These are phyloP conservation scores for Ptilorrhoa leucosticta DNA, from an alignment of 2,113 vertebrate species.

Conservation along the genomic window DNA sequence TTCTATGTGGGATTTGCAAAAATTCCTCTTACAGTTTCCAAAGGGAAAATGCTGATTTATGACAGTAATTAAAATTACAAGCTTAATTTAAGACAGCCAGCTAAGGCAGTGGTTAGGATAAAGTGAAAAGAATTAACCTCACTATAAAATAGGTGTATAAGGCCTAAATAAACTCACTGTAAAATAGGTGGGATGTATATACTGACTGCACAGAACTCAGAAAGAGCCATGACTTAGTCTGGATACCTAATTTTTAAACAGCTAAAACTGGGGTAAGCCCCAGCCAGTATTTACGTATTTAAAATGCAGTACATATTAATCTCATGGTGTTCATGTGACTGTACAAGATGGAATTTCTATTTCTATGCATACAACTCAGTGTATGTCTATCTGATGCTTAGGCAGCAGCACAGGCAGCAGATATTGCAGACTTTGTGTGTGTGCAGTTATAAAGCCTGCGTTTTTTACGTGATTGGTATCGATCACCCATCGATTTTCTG, in stretches of 20 bases:
- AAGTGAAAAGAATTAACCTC: neutral
- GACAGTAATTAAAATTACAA: neutral
- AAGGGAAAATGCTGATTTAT: slow-evolving; percentile 1
- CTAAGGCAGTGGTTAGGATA: neutral
- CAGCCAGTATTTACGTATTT: neutral
- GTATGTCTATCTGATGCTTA: neutral
- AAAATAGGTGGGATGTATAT: neutral
- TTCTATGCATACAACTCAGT: neutral
- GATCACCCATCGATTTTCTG: fast-evolving
- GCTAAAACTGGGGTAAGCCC: neutral
- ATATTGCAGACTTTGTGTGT: neutral
- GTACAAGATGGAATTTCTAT: neutral
- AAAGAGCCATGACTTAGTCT: neutral
- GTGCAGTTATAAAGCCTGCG: neutral
- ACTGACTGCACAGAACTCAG: neutral
- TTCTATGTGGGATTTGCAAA: neutral
- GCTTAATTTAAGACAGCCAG: neutral
- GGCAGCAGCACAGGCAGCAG: neutral
- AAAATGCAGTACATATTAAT: neutral
- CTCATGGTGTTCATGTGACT: neutral
- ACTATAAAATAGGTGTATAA: neutral
- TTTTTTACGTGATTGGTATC: neutral
- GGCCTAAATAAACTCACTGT: too few species aligned
- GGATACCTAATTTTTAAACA: neutral
- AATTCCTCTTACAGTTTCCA: neutral